phyloP scores from a whole-genome alignment of 2,888 invertebrate genomes.

The Unio delphinus region DNA sequence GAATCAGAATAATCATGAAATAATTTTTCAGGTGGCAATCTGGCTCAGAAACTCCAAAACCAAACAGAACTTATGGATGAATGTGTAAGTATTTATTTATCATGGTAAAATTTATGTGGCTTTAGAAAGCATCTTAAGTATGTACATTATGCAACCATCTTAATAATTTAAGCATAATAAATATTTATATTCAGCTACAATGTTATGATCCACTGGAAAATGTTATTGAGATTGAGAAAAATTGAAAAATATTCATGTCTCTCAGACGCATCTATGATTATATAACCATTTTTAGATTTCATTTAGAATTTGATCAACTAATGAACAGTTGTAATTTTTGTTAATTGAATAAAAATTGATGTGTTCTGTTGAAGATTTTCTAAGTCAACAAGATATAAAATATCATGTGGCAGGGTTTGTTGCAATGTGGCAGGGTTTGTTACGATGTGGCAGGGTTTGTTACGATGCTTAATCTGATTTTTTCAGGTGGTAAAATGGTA shows the following conservation, averaged over 20 bases:
- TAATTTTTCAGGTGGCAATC: conserved; percentile 59
- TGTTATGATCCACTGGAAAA: background rate
- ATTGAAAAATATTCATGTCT: no score
- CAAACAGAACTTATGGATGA: conserved; percentile 60
- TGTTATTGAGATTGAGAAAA: no score
- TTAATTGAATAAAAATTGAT: no score
- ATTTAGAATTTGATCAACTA: no score
- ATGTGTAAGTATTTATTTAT: conserved; percentile 43
- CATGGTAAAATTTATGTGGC: background rate
- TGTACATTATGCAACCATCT: background rate
- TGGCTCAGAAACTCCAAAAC: conserved; percentile 60
- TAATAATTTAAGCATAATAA: background rate
- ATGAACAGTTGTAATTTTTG: no score
- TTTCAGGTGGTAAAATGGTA: conserved; percentile 67
- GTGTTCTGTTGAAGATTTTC: no score
- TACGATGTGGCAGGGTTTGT: no score
- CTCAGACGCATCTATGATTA: no score
- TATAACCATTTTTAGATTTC: no score
- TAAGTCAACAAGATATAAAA: no score
- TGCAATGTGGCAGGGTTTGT: background rate
- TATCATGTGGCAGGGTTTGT: no score
- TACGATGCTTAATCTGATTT: background rate
- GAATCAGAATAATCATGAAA: no score
- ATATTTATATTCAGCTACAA: background rate
- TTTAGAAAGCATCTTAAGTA: background rate